Conservation (phyloP, 2,888 invertebrate genomes). For the Polydrusus cervinus region DNA sequence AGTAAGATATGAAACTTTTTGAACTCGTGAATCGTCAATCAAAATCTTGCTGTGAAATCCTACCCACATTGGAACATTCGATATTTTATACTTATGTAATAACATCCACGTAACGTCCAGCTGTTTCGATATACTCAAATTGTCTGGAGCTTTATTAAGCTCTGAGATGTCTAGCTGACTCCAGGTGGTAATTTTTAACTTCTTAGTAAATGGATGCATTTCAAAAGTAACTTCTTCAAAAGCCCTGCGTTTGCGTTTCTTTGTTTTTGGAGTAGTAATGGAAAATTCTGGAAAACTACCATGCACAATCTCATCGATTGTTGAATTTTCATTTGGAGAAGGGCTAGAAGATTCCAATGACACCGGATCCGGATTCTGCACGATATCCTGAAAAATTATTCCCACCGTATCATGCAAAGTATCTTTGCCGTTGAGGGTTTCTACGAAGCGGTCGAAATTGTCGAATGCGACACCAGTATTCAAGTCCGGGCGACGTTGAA, state of each 20-base stretch:
- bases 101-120: constrained; percentile 39
- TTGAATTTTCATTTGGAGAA: background rate
- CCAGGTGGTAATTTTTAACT: constrained; percentile 4
- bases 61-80: constrained; percentile 48
- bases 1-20: constrained; percentile 60
- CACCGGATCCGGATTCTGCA: too few relatives aligned
- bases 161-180: background rate
- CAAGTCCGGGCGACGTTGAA: constrained; percentile 12
- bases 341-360: background rate
- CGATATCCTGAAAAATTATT: constrained; percentile 46
- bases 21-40: constrained; percentile 50
- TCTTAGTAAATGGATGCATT: too few relatives aligned
- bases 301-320: constrained; percentile 14
- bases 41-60: constrained; percentile 53
- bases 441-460: constrained; percentile 16
- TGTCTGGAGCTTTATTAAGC: background rate
- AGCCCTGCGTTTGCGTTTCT: too few relatives aligned
- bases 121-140: background rate
- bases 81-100: constrained; percentile 33
- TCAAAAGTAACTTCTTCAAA: too few relatives aligned
- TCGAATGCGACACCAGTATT: constrained; percentile 38
- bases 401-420: constrained; percentile 53
- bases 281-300: too few relatives aligned
- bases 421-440: constrained; percentile 49
- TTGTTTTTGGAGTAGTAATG: too few relatives aligned